Base-by-base conservation (phyloP, 2,888 invertebrate species). In the Ferdinandea cuprea region DNA sequence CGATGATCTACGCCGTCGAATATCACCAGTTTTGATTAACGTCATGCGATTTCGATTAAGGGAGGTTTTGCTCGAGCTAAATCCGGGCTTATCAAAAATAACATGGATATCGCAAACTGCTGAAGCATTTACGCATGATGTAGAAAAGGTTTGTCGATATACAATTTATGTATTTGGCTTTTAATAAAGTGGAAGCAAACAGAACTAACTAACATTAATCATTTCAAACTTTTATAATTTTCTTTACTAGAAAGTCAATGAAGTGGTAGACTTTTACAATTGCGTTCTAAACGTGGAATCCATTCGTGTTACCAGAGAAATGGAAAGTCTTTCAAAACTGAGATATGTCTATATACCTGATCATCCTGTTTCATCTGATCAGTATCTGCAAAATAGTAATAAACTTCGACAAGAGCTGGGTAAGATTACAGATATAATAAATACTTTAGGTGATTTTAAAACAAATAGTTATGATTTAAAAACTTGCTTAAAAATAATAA, bases 41-140 rank as follows among this genome's bases (percentile, higher is more conserved):
- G 90, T 96, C 63, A 93, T 96, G 89, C 93, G 94, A 59, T 92
- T 94, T 3, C 93, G 93, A 76, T 90, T 96, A 9, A 92, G 94
- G 79, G 94, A 94, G 88, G 89, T 96, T 85, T 95, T 96, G 83
- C 92, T 93, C 59, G 93, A 94, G 0, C 94, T 97, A 85, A 93
- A 94, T 89, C 95, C 96, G 0, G 96, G 95, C 0, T 90, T 96
- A 9, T 94, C 95, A 0, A 93, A 94, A 0, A 93, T 96, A 15
- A 95, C 95, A 0, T 97, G 97, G 97, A 94, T 95, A 0, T 96
- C 96, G 0, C 92, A 95, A 86, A 94, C 95, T 58, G 84, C 89
- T 2, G 87, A 88, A 17, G 87, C 88, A 13, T 89, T 88, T 65
- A 86, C 88, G 3, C 59, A 79, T 0, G 91, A 92, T 17, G 89